A percentile compares a stretch with the other conserved stretches of the same genome.
phyloP scores from a whole-genome alignment of 2,888 invertebrate species.

The Acrobasis repandana region DNA sequence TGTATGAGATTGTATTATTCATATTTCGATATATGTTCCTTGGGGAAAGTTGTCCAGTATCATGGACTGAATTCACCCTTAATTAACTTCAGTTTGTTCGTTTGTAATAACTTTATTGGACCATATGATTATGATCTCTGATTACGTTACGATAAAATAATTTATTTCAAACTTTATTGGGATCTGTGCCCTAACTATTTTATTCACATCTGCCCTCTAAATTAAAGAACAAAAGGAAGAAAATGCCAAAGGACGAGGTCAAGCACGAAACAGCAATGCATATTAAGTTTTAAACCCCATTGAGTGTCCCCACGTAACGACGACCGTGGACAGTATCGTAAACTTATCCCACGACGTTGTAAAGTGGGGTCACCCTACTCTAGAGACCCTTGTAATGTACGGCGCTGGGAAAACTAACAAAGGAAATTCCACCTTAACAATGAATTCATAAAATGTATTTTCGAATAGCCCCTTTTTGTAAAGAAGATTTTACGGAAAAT shows the following conservation, averaged over 20 bases:
- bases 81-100: too few relatives aligned
- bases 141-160: too few relatives aligned
- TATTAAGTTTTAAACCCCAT: conserved; percentile 25
- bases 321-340: conserved; percentile 29
- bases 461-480: not conserved
- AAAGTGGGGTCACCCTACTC: conserved; percentile 35
- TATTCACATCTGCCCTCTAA: not conserved
- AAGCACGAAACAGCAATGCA: conserved; percentile 12
- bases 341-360: conserved; percentile 39
- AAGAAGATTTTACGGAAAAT: not conserved
- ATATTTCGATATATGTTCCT: too few relatives aligned
- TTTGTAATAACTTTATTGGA: too few relatives aligned
- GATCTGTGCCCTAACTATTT: not conserved
- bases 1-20: too few relatives aligned
- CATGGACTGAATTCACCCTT: too few relatives aligned
- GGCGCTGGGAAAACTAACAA: not conserved
- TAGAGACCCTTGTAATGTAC: conserved; percentile 13
- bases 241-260: not conserved
- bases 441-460: conserved; percentile 17
- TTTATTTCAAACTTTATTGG: too few relatives aligned
- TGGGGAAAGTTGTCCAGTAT: too few relatives aligned
- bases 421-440: conserved; percentile 6
- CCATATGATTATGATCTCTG: too few relatives aligned
- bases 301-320: conserved; percentile 22
- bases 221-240: not conserved